phyloP scores from a whole-genome alignment of 2,888 invertebrate genomes.

The Frankliniella fusca region DNA sequence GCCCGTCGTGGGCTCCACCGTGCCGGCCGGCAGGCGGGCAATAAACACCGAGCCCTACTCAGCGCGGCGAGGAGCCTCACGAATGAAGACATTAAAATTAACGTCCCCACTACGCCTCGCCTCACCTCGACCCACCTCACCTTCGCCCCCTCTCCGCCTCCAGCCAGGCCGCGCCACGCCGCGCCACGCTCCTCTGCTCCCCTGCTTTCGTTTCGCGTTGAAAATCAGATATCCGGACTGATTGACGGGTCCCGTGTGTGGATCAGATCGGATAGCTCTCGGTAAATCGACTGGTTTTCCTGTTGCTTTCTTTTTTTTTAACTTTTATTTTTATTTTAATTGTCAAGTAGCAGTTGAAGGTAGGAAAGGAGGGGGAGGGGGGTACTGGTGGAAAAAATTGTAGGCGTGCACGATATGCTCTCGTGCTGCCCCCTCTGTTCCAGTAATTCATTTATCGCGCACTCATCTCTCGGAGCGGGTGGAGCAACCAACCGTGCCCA shows the following conservation, averaged over 20 bases:
- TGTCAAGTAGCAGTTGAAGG: neutral
- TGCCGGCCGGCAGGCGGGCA: neutral
- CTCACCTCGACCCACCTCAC: neutral
- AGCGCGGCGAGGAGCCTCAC: neutral
- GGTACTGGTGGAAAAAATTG: neutral
- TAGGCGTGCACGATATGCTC: neutral
- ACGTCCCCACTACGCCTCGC: neutral
- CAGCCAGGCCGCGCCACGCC: neutral
- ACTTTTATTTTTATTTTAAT: neutral
- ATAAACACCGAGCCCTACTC: neutral
- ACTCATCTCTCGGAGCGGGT: neutral
- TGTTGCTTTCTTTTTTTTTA: no score
- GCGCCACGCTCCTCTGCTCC: neutral
- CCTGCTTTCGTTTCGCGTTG: no score
- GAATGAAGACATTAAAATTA: conserved; percentile 25
- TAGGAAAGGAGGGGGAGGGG: neutral
- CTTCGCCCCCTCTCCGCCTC: neutral
- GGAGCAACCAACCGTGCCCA: neutral
- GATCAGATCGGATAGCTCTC: no score
- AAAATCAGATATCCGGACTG: no score
- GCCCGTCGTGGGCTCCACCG: neutral
- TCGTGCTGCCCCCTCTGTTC: neutral
- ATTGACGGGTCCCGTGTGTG: no score
- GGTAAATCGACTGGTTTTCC: no score
- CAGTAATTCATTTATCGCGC: neutral